Evolutionary conservation across 2,113 vertebrate genomes (phyloP).

Genomic region (Empidonax traillii): DNA sequence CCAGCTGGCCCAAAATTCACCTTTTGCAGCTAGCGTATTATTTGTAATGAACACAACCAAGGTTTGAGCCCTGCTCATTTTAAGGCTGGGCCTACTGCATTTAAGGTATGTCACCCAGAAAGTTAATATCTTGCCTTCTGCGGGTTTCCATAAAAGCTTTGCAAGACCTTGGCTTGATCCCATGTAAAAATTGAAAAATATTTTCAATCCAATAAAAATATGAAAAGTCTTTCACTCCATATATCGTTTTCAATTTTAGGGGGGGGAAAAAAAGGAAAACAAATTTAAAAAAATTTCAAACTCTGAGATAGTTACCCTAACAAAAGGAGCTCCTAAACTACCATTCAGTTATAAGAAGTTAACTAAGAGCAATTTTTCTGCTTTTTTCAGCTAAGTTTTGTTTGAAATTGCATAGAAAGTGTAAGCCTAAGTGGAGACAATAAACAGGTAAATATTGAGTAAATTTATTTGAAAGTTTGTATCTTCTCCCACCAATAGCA

Average conservation of each 20-base stretch:
- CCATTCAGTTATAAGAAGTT: not conserved
- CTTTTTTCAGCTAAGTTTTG: not conserved
- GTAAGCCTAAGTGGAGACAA: not conserved
- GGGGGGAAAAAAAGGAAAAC: not conserved
- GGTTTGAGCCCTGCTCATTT: not conserved
- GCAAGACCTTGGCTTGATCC: not conserved
- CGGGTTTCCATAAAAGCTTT: not conserved
- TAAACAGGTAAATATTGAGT: conserved; percentile 25
- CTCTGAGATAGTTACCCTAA: not conserved
- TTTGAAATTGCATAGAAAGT: not conserved
- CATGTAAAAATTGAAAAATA: not conserved
- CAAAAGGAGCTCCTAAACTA: not conserved
- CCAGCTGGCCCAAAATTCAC: not conserved
- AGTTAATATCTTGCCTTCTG: not conserved
- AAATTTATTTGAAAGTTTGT: conserved; percentile 64
- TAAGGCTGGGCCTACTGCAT: not conserved
- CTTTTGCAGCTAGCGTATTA: not conserved
- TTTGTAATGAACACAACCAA: not conserved
- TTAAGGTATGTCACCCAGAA: not conserved
- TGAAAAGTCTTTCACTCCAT: not conserved
- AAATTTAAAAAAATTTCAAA: not conserved
- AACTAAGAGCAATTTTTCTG: not conserved
- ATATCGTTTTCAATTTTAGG: not conserved
- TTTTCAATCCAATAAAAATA: not conserved
- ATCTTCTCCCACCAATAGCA: conserved; percentile 39